A percentile compares a stretch with the other conserved stretches of the same genome.
Evolutionary conservation across 2,888 invertebrate species (phyloP).

Genomic region (Carterocephalus palaemon): DNA sequence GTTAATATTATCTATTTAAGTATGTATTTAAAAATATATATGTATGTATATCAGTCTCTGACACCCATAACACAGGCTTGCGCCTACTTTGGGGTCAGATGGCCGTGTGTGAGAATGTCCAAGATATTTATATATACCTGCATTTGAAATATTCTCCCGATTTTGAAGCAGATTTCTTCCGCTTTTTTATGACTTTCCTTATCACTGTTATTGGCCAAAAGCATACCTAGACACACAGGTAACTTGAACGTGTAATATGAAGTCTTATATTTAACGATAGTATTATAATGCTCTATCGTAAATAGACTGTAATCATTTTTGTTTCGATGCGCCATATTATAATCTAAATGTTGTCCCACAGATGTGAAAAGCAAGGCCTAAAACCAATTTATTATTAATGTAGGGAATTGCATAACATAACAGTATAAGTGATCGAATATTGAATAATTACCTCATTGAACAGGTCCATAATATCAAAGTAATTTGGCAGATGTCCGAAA

Average conservation of each 20-base stretch:
- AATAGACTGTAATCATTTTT: slow-evolving; percentile 69
- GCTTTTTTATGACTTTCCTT: slow-evolving; percentile 84
- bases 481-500: slow-evolving; percentile 83
- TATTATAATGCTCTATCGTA: slow-evolving; percentile 88
- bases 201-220: slow-evolving; percentile 85
- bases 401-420: not conserved
- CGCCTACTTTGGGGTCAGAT: too few species aligned
- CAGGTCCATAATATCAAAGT: slow-evolving; percentile 83
- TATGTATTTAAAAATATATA: too few species aligned
- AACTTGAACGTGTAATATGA: slow-evolving; percentile 93
- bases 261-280: slow-evolving; percentile 92
- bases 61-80: too few species aligned
- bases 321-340: slow-evolving; percentile 74
- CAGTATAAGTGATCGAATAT: not conserved
- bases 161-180: slow-evolving; percentile 87
- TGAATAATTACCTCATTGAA: slow-evolving; percentile 83
- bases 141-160: slow-evolving; percentile 95
- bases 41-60: too few species aligned
- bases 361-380: slow-evolving; percentile 80
- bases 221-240: slow-evolving; percentile 90
- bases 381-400: slow-evolving; percentile 27
- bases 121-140: slow-evolving; percentile 81
- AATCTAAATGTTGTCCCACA: slow-evolving; percentile 89
- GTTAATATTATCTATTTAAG: too few species aligned
- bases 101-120: too few species aligned